These are phyloP conservation scores for Xylocampa areola DNA, from an alignment of 2,888 invertebrate species.

Conservation along the genomic window DNA sequence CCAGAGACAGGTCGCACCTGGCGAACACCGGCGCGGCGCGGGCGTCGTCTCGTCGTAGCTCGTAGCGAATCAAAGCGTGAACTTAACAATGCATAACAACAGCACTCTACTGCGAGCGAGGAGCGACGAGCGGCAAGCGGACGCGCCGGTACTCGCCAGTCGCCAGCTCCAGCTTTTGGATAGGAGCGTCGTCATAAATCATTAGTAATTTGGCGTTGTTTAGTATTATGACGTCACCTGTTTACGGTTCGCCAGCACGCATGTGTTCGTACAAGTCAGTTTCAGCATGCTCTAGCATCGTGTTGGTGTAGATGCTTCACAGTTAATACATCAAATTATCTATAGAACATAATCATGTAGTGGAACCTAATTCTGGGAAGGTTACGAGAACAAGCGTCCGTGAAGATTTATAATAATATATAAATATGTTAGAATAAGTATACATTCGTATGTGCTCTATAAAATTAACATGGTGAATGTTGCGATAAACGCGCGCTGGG, in stretches of 20 bases:
- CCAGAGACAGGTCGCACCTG: constrained; percentile 23
- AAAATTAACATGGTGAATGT: background rate
- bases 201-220: constrained; percentile 60
- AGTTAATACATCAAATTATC: constrained; percentile 29
- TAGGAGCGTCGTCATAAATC: constrained; percentile 55
- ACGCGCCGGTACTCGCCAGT: background rate
- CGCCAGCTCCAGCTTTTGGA: constrained; percentile 22
- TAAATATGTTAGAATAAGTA: constrained; percentile 14
- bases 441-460: background rate
- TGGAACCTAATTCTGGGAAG: constrained; percentile 20
- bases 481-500: background rate
- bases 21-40: constrained; percentile 1
- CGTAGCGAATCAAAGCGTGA: constrained; percentile 1
- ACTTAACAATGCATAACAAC: constrained; percentile 3
- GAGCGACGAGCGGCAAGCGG: constrained; percentile 4
- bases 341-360: constrained; percentile 24
- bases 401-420: constrained; percentile 16
- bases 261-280: constrained; percentile 44
- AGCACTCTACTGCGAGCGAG: background rate
- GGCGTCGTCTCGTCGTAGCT: background rate
- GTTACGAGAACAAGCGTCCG: constrained; percentile 18
- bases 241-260: constrained; percentile 51
- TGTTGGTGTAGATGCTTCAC: constrained; percentile 15
- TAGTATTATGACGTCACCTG: constrained; percentile 60
- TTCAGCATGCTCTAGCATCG: constrained; percentile 30